Evolutionary conservation across 2,113 vertebrate species (phyloP).

Genomic region (Tympanuchus pallidicinctus): DNA sequence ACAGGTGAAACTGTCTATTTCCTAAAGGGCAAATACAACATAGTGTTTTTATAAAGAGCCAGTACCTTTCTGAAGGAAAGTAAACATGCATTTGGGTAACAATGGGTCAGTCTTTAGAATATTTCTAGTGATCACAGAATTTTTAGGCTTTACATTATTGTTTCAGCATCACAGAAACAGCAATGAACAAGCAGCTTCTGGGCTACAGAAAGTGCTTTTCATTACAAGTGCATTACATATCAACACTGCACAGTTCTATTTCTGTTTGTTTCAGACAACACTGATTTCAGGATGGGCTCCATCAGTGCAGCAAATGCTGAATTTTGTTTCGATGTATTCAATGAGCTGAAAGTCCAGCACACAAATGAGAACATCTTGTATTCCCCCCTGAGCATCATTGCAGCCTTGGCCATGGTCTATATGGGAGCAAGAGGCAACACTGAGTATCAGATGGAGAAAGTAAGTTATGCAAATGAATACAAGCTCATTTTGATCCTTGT

Average conservation of each 20-base stretch:
- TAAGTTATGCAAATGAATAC: constrained; percentile 45
- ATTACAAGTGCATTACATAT: neutral
- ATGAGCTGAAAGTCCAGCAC: constrained; percentile 74
- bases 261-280: constrained; percentile 5
- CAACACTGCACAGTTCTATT: neutral
- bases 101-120: neutral
- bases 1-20: neutral
- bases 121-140: neutral
- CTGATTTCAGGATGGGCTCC: constrained; percentile 65
- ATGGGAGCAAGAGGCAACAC: constrained; percentile 85
- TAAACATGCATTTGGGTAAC: fast-evolving
- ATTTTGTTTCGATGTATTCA: constrained; percentile 85
- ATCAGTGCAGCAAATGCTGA: constrained; percentile 80
- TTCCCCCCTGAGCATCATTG: constrained; percentile 86
- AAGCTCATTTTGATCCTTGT: neutral
- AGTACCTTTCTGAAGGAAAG: neutral
- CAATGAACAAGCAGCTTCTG: neutral
- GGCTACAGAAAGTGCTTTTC: neutral
- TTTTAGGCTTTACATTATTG: neutral
- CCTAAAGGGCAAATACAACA: neutral
- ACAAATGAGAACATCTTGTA: constrained; percentile 80
- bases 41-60: neutral
- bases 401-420: constrained; percentile 85
- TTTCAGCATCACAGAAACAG: neutral
- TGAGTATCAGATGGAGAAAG: constrained; percentile 86